Percentiles rank a stretch among this genome's conserved stretches.
phyloP scores from a whole-genome alignment of 2,797 vertebrate species.

The Synanceia verrucosa region DNA sequence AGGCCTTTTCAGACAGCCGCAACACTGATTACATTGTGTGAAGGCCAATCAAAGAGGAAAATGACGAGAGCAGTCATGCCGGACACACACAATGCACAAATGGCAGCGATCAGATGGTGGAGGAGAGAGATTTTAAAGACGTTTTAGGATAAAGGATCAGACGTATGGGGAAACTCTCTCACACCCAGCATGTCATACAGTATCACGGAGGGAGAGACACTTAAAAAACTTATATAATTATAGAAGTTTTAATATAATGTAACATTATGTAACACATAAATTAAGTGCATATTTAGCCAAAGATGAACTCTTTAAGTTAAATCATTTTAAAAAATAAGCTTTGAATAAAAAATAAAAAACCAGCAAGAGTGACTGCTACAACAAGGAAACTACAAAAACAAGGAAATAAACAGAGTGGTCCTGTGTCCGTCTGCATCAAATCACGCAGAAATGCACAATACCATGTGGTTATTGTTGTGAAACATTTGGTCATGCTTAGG shows the following conservation, averaged over 20 bases:
- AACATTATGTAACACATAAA: not conserved
- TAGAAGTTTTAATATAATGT: no score
- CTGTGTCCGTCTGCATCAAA: no score
- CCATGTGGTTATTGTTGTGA: no score
- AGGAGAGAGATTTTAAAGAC: conserved; percentile 63
- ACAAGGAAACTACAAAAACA: not conserved
- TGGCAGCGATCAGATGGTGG: conserved; percentile 77
- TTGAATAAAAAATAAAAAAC: not conserved
- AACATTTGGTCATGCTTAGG: no score
- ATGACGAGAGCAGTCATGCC: conserved; percentile 81
- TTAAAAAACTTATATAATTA: conserved; percentile 8
- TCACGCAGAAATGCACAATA: no score
- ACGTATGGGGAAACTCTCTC: conserved; percentile 44
- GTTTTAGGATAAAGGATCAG: conserved; percentile 54
- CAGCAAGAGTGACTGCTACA: not conserved
- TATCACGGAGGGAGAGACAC: not conserved
- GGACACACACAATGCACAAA: conserved; percentile 83
- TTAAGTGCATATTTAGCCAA: not conserved
- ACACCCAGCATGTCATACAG: not conserved
- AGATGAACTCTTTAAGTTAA: no score
- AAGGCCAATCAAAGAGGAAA: conserved; percentile 83
- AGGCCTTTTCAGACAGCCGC: conserved; percentile 82
- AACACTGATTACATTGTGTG: conserved; percentile 86
- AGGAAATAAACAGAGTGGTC: not conserved
- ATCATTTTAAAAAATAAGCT: not conserved